These are phyloP conservation scores for Amblyornis subalaris DNA, from an alignment of 2,113 vertebrate species.

Conservation along the genomic window DNA sequence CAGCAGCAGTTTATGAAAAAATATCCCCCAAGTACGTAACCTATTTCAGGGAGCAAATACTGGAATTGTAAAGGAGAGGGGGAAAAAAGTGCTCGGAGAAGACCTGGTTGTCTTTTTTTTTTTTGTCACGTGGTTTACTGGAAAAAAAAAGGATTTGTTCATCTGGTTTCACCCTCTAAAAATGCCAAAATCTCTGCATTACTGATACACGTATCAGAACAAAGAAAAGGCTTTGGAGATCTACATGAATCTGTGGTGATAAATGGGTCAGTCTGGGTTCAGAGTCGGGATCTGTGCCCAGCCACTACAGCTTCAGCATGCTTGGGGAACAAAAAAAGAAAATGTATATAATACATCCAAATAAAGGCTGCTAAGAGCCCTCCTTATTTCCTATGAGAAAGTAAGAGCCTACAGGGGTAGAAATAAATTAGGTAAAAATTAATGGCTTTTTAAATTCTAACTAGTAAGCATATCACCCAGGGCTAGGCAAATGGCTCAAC, in stretches of 20 bases:
- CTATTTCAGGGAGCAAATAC: not conserved
- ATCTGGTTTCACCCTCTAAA: not conserved
- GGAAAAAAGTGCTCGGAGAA: not conserved
- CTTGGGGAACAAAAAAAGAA: not conserved
- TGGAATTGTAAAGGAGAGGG: not conserved
- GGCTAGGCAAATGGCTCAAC: not conserved
- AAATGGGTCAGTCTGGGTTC: not conserved
- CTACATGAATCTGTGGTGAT: not conserved
- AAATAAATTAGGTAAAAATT: conserved; percentile 57
- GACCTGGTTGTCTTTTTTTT: not conserved
- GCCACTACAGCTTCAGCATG: not conserved
- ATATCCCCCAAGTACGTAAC: not conserved
- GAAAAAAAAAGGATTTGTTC: not conserved
- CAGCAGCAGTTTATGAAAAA: not conserved
- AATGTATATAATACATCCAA: not conserved
- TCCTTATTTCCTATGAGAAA: conserved; percentile 1
- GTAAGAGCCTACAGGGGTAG: not conserved
- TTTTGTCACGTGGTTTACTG: not conserved
- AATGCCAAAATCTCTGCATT: not conserved
- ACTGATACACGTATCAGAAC: not conserved
- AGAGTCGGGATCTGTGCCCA: not conserved
- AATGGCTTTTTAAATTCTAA: conserved; percentile 47
- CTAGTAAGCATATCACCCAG: conserved; percentile 38
- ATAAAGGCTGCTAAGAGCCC: not conserved
- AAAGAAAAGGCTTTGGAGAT: not conserved